Conservation (phyloP, 92 coral and sea anemone species). For the Palythoa grandiflora region DNA sequence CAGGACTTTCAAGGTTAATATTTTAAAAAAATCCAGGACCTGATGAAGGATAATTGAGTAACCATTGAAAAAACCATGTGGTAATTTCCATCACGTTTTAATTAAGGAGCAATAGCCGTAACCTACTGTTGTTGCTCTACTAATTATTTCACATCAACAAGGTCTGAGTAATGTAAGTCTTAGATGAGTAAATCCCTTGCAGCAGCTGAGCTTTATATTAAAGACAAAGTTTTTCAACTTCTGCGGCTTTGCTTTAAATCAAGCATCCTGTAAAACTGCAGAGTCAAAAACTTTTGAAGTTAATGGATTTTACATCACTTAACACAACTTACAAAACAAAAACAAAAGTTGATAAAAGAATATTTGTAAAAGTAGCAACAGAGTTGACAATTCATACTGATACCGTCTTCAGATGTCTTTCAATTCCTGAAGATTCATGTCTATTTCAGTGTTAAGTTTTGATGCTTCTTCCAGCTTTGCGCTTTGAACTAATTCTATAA, state of each 20-base stretch:
- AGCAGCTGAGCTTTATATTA: constrained; percentile 33
- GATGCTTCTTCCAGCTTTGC: constrained; percentile 55
- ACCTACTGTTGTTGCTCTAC: constrained; percentile 37
- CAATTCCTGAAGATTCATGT: constrained; percentile 46
- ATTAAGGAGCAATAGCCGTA: constrained; percentile 38
- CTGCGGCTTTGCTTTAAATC: constrained; percentile 21
- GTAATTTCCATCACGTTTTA: constrained; percentile 30
- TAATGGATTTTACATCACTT: constrained; percentile 28
- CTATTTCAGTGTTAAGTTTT: constrained; percentile 39
- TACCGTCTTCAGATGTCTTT: constrained; percentile 23
- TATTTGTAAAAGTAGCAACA: constrained; percentile 21
- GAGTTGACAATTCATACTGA: constrained; percentile 29
- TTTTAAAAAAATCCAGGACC: constrained; percentile 19
- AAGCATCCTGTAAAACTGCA: constrained; percentile 29
- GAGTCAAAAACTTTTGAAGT: constrained; percentile 35
- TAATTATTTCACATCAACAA: too few species aligned
- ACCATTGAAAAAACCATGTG: constrained; percentile 34
- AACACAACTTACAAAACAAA: constrained; percentile 21
- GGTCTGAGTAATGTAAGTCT: constrained; percentile 32
- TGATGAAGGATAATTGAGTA: constrained; percentile 16
- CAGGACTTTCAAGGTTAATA: constrained; percentile 23
- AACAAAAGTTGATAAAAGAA: constrained; percentile 15
- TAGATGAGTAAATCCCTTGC: constrained; percentile 30
- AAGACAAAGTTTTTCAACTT: constrained; percentile 24
- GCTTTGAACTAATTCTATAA: constrained; percentile 45